phyloP scores from a whole-genome alignment of 2,113 vertebrate genomes.

The Anhinga rufa region DNA sequence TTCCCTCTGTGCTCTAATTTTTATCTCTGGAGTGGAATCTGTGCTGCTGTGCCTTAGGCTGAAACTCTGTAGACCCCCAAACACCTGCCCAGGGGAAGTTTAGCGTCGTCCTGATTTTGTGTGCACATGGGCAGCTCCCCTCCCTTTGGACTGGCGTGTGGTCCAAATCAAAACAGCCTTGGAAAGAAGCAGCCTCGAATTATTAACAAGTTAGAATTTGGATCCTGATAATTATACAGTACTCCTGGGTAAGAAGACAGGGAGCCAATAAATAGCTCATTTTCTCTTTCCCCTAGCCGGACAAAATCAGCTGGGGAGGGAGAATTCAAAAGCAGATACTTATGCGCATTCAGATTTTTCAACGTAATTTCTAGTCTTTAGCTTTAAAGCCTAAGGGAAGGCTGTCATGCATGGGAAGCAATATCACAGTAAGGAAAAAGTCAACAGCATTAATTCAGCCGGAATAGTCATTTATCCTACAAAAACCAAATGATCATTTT shows the following conservation, averaged over 20 bases:
- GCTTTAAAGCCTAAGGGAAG: neutral
- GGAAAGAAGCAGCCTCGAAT: neutral
- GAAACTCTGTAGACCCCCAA: neutral
- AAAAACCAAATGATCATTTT: neutral
- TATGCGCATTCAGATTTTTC: neutral
- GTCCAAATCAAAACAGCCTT: neutral
- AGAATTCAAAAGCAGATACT: neutral
- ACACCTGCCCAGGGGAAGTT: neutral
- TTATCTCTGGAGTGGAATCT: neutral
- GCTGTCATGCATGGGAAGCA: neutral
- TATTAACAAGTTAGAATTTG: neutral
- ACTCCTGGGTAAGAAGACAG: neutral
- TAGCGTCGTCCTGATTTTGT: neutral
- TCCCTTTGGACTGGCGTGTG: neutral
- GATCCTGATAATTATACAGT: neutral
- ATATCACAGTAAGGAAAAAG: neutral
- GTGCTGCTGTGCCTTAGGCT: neutral
- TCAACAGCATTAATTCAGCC: neutral
- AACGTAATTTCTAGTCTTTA: neutral
- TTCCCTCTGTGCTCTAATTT: neutral
- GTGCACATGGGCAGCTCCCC: fast-evolving
- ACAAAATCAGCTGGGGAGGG: neutral
- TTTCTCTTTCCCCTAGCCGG: neutral
- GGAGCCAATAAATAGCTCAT: neutral
- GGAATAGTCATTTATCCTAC: neutral